These are phyloP conservation scores for Loxodonta africana DNA, from an alignment of 2,113 vertebrate species.

Conservation along the genomic window DNA sequence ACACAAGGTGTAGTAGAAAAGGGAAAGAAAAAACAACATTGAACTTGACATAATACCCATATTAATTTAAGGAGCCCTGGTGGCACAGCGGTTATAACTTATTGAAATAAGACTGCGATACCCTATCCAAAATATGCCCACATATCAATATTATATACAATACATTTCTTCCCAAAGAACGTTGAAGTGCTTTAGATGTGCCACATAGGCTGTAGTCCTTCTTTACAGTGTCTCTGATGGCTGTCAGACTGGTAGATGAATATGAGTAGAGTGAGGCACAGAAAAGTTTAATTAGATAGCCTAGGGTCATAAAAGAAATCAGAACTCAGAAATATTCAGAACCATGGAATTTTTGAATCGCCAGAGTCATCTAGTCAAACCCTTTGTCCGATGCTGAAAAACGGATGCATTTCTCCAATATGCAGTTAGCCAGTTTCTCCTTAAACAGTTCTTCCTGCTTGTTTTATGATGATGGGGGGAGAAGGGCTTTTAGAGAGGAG, in stretches of 20 bases:
- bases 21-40: slow-evolving; percentile 53
- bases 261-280: neutral
- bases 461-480: neutral
- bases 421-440: neutral
- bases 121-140: slow-evolving; percentile 67
- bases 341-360: slow-evolving; percentile 35
- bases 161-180: slow-evolving; percentile 50
- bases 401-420: neutral
- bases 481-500: neutral
- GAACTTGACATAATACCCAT: slow-evolving; percentile 39
- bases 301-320: slow-evolving; percentile 37
- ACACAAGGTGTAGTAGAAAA: slow-evolving; percentile 47
- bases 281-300: slow-evolving; percentile 69
- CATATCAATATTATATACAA: slow-evolving; percentile 66
- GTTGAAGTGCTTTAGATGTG: slow-evolving; percentile 7
- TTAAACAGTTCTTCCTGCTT: neutral
- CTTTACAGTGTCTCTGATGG: slow-evolving; percentile 41
- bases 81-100: neutral
- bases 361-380: neutral
- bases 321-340: slow-evolving; percentile 23
- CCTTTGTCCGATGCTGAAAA: neutral
- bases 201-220: slow-evolving; percentile 35
- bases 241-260: slow-evolving; percentile 49
- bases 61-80: slow-evolving; percentile 51
- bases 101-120: slow-evolving; percentile 58